phyloP scores from a whole-genome alignment of 2,113 vertebrate species.

The Tyrannus savana region DNA sequence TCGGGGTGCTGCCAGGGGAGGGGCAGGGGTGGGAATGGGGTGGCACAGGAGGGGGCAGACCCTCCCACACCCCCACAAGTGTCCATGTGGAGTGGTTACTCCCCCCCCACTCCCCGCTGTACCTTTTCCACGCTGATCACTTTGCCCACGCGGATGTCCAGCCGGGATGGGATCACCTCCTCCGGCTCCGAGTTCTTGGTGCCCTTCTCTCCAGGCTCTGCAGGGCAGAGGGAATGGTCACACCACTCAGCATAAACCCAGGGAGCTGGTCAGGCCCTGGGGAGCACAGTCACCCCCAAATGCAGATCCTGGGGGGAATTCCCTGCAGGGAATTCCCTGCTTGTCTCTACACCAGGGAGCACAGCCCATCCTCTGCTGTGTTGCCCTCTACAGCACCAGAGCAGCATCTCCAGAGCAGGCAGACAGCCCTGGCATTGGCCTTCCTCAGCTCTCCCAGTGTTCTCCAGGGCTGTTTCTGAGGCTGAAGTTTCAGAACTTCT shows the following conservation, averaged over 20 bases:
- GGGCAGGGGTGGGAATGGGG: neutral
- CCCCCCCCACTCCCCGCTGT: fast-evolving
- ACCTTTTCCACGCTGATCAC: conserved; percentile 92
- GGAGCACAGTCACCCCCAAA: neutral
- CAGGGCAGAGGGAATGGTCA: neutral
- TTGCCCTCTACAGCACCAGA: neutral
- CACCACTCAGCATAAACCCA: neutral
- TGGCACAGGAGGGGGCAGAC: neutral
- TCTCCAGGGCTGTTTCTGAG: neutral
- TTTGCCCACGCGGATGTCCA: conserved; percentile 95
- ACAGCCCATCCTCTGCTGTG: neutral
- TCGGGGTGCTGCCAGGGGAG: conserved; percentile 87
- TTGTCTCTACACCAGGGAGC: neutral
- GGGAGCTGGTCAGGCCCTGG: neutral
- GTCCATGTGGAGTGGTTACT: fast-evolving
- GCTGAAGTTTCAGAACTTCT: neutral
- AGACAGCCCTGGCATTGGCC: neutral
- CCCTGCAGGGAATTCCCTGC: neutral
- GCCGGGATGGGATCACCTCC: conserved; percentile 84
- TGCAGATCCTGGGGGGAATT: neutral
- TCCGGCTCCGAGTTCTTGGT: conserved; percentile 75
- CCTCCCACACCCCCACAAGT: fast-evolving
- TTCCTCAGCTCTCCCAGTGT: neutral
- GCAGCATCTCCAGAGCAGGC: neutral
- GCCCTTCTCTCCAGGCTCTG: conserved; percentile 82